Percentiles rank a stretch among this genome's conserved stretches.
Evolutionary conservation across 2,888 invertebrate species (phyloP).

Genomic region (Ceramica pisi): DNA sequence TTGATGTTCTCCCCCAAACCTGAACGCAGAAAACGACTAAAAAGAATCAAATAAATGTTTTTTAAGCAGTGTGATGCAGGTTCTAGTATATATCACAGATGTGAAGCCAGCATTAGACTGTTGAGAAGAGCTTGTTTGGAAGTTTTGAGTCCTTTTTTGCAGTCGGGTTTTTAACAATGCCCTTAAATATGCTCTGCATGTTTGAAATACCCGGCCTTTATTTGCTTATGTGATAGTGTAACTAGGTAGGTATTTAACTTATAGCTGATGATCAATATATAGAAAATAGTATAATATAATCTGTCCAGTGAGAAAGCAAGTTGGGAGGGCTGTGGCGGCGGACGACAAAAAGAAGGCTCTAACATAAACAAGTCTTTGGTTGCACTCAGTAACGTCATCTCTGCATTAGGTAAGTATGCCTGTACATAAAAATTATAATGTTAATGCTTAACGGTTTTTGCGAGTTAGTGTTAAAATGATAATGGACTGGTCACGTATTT

Average conservation of each 20-base stretch:
- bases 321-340: conserved; percentile 94
- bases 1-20: no score
- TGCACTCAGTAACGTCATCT: conserved; percentile 95
- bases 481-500: conserved; percentile 5
- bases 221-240: not conserved
- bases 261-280: not conserved
- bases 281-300: not conserved
- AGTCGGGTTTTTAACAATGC: no score
- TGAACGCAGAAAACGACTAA: no score
- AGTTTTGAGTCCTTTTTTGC: no score
- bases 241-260: not conserved
- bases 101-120: no score
- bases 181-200: no score
- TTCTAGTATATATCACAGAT: no score
- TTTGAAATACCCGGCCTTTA: no score
- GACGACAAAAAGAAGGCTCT: conserved; percentile 91
- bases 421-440: not conserved
- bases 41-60: no score
- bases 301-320: conserved; percentile 91
- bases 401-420: conserved; percentile 92
- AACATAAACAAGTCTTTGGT: conserved; percentile 96
- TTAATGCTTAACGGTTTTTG: not conserved
- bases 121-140: no score
- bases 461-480: not conserved
- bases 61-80: no score